Conservation (phyloP, 2,797 vertebrate genomes). For the Clangula hyemalis region DNA sequence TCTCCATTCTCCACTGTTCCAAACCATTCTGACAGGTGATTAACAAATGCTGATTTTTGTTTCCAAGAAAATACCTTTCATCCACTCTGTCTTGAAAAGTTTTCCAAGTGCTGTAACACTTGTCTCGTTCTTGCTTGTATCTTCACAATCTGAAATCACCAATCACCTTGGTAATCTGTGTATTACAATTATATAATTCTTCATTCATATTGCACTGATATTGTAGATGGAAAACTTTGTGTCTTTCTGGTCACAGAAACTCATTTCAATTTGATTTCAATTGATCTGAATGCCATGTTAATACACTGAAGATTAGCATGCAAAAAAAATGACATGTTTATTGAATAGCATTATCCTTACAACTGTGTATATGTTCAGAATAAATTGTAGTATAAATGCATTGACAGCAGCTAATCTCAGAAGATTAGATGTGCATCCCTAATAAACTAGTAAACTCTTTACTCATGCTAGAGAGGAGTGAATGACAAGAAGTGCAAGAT, state of each 20-base stretch:
- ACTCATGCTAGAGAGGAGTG: constrained; percentile 23
- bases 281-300: not conserved
- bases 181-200: not conserved
- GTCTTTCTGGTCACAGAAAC: not conserved
- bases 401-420: constrained; percentile 38
- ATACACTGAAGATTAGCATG: not conserved
- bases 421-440: constrained; percentile 34
- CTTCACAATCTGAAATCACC: not conserved
- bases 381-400: constrained; percentile 21
- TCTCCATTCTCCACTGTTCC: not conserved
- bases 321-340: not conserved
- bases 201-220: not conserved
- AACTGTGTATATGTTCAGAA: not conserved
- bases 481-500: constrained; percentile 42
- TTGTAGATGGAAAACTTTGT: not conserved
- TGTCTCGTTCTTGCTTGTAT: not conserved
- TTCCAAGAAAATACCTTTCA: not conserved
- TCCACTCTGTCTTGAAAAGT: not conserved
- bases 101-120: not conserved
- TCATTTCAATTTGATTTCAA: not conserved
- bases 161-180: not conserved
- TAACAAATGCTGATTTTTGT: not conserved
- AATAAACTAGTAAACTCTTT: constrained; percentile 54
- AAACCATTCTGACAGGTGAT: not conserved
- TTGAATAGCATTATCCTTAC: not conserved